A percentile compares a stretch with the other conserved stretches of the same genome.
Conservation (phyloP, 2,797 vertebrate species). For the Phrynocephalus forsythii region DNA sequence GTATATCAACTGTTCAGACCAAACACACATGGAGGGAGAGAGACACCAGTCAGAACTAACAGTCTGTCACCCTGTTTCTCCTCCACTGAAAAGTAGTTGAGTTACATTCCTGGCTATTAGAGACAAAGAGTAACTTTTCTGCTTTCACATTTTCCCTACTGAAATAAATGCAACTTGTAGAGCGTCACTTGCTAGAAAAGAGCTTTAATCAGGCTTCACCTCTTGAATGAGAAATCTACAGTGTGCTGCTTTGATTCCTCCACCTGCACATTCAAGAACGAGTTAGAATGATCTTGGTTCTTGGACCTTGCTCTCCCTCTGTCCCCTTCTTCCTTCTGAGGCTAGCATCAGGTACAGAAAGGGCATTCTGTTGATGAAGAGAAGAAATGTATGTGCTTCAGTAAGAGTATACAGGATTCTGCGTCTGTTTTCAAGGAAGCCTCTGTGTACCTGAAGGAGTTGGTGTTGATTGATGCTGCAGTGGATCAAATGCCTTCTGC, state of each 20-base stretch:
- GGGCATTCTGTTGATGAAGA: not conserved
- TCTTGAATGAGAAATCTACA: not conserved
- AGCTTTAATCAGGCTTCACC: not conserved
- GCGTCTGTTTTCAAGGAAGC: not conserved
- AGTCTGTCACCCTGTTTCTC: too few relatives aligned
- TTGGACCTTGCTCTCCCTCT: too few relatives aligned
- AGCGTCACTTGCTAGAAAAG: too few relatives aligned
- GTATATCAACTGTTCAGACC: too few relatives aligned
- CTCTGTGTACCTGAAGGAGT: not conserved
- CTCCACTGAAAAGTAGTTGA: too few relatives aligned
- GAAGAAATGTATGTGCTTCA: not conserved
- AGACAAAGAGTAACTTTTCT: too few relatives aligned
- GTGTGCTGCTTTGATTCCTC: not conserved
- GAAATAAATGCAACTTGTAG: too few relatives aligned
- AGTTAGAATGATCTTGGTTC: not conserved
- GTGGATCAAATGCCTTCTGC: constrained; percentile 10
- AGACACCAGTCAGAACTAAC: too few relatives aligned
- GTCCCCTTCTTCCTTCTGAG: not conserved
- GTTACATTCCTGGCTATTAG: too few relatives aligned
- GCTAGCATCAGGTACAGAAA: not conserved
- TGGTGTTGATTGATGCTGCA: not conserved
- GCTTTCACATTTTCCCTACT: too few relatives aligned
- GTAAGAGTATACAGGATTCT: not conserved
- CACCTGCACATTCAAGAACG: not conserved
- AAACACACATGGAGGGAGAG: too few relatives aligned